Percentiles rank a stretch among this genome's conserved stretches.
phyloP scores from a whole-genome alignment of 2,888 invertebrate species.

The Zeuzera pyrina region DNA sequence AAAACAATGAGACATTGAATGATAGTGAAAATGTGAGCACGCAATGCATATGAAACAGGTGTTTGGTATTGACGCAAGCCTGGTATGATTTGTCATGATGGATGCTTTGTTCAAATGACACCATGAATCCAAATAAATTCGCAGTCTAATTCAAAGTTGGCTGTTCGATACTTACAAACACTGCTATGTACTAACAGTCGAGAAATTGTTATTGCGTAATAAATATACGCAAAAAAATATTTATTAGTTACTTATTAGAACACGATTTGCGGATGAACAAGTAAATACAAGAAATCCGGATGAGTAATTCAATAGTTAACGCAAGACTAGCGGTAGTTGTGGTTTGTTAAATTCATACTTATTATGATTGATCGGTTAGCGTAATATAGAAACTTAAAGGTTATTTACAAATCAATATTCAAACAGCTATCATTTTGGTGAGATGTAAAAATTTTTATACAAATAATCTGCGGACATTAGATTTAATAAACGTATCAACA shows the following conservation, averaged over 20 bases:
- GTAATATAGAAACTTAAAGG: too few species aligned
- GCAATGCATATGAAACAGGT: constrained; percentile 41
- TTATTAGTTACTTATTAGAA: not conserved
- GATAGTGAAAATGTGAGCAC: constrained; percentile 59
- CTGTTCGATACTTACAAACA: too few species aligned
- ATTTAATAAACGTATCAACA: too few species aligned
- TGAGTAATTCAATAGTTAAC: constrained; percentile 33
- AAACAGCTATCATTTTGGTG: too few species aligned
- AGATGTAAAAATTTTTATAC: too few species aligned
- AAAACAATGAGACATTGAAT: constrained; percentile 57
- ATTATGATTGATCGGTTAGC: too few species aligned
- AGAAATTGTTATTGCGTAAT: too few species aligned
- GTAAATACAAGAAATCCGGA: constrained; percentile 26
- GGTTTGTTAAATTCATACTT: constrained; percentile 14
- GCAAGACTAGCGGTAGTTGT: constrained; percentile 21
- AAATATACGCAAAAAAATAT: not conserved
- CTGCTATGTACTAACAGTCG: too few species aligned
- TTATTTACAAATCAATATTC: too few species aligned
- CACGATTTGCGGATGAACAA: not conserved
- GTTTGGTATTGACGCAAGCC: constrained; percentile 24
- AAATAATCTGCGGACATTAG: too few species aligned
- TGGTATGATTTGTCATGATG: constrained; percentile 12
- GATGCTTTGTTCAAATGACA: not conserved
- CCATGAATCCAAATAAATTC: not conserved
- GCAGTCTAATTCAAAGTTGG: not conserved